Base-by-base conservation (phyloP, 2,113 vertebrate genomes). In the Chionomys nivalis region DNA sequence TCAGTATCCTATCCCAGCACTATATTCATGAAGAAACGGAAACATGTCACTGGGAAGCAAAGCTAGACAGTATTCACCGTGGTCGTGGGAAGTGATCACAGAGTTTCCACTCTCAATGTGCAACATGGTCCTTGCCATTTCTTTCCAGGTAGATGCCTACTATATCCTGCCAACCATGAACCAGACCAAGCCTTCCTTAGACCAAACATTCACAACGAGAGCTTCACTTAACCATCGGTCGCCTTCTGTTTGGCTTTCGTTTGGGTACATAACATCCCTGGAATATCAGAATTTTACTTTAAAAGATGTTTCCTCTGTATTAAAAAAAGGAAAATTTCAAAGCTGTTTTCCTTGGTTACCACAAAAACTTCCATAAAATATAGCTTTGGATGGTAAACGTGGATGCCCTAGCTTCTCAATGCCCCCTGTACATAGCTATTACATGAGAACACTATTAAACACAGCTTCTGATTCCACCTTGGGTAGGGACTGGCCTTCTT, bases 21-120 rank as follows among this genome's bases (percentile, higher is more conserved):
- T 97, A 5, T 44, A 44, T 68, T 94, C 47, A 78, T 94, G 16
- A 33, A 94, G 58, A 36, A 96, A 95, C 8, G 75, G 28, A 95
- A 76, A 83, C 66, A 47, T 2, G 72, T 93, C 89, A 81, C 26
- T 39, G 66, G 82, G 14, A 72, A 58, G 65, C 95, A 86, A 63
- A 70, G n/a, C n/a, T 72, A 90, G 90, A 70, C 78, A 96, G 14
- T 26, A 39, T 63, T 26, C 90, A 55, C 4, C 89, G 88, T 72
- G 19, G 93, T 5, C 83, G 3, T 3, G 4, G n/a, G 86, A n/a
- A 77, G 13, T 91, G 24, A 55, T 88, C 83, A 39, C 16, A 42
- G n/a, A 79, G 7, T 9, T 70, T 83, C 31, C 17, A 7, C 44
- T 87, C 78, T 52, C 33, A 93, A 7, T 11, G 63, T 66, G 16